Base-by-base conservation (phyloP, 2,797 vertebrate species). In the Myotis myotis region DNA sequence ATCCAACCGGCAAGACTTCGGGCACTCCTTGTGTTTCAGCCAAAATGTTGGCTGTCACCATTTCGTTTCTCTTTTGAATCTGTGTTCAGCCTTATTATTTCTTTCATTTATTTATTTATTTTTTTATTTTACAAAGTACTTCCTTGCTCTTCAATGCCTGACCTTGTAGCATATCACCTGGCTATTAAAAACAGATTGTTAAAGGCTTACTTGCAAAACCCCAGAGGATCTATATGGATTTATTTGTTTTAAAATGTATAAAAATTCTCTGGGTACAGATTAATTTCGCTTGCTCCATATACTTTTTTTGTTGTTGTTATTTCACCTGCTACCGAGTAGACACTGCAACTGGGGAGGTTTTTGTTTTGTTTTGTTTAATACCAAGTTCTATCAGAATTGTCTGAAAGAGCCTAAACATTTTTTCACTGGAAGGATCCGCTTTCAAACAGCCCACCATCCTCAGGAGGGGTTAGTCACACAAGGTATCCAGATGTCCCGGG, bases 161-260 rank as follows among this genome's bases (percentile, higher is more conserved):
- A 60, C 79, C 28, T 82, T 95, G 78, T 36, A 0, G 0, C 72
- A 44, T 87, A 60, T 79, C 95, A 83, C 9, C 72, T 88, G 93
- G 92, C 95, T 97, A 96, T 98, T 97, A 97, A 97, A 97, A 98
- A 97, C 97, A 97, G 96, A 95, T 5, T 93, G 91, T 90, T 97
- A 96, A 97, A 97, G 83, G 93, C 81, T 64, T 92, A 75, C 0
- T 84, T 92, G 88, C 36, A 95, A 96, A 93, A 87, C 55, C 51
- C 96, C 97, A 97, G 97, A 97, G 91, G 80, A 95, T 87, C 1
- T 2, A 78, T 79, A 90, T 78, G 96, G 89, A 94, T 97, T 76
- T 98, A 96, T 98, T 98, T 98, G 94, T 97, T 98, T 94, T 96
- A 92, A 95, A 71, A 95, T 97, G 75, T 96, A 96, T 98, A 97